These are phyloP conservation scores for Grammomys surdaster DNA, from an alignment of 2,113 vertebrate species.

Conservation along the genomic window DNA sequence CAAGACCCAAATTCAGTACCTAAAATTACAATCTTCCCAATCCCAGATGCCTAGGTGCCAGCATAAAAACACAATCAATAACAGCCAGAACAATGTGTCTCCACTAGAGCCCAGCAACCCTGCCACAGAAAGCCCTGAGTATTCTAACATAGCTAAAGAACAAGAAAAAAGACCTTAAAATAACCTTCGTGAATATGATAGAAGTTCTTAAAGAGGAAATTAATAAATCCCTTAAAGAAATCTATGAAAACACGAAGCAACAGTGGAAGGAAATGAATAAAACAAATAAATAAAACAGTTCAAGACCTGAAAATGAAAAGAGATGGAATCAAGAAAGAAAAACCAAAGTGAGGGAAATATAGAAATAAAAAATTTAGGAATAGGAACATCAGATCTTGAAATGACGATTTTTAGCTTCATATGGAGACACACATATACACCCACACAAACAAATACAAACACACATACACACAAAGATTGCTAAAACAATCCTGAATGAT, in stretches of 20 bases:
- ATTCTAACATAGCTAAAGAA: not conserved
- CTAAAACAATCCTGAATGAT: not conserved
- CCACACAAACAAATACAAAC: not conserved
- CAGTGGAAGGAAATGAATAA: not conserved
- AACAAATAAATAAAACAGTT: not conserved
- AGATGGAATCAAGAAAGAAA: not conserved
- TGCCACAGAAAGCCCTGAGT: no score
- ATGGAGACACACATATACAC: not conserved
- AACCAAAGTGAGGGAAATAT: not conserved
- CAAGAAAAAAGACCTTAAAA: not conserved
- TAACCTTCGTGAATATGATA: not conserved
- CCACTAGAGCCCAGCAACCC: not conserved
- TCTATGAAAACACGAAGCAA: not conserved
- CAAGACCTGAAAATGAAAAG: not conserved
- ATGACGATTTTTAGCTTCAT: not conserved
- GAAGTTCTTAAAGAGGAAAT: not conserved
- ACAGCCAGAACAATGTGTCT: not conserved
- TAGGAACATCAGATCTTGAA: not conserved
- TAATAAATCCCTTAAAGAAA: not conserved
- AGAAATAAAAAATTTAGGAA: not conserved
- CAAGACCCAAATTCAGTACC: not conserved
- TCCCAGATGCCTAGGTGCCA: not conserved
- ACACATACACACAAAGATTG: not conserved
- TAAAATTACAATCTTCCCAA: not conserved
- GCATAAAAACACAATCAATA: not conserved